Evolutionary conservation across 2,113 vertebrate species (phyloP).

Genomic region (Rissa tridactyla): DNA sequence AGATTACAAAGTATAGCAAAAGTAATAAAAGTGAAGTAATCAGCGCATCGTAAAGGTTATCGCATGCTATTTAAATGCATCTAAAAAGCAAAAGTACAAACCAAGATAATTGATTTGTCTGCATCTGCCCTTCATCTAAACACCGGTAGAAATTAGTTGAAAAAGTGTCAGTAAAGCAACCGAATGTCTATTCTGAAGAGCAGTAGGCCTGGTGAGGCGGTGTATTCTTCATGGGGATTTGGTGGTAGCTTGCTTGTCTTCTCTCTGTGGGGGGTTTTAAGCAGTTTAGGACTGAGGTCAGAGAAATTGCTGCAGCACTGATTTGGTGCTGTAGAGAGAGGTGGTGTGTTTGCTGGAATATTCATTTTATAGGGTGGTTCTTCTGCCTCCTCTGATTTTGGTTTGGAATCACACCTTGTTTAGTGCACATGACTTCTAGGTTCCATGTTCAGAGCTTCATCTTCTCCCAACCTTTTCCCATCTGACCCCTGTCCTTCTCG

Average conservation of each 20-base stretch:
- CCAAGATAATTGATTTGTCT: neutral
- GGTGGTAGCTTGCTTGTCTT: neutral
- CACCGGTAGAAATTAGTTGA: neutral
- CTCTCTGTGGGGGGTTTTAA: neutral
- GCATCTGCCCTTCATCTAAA: neutral
- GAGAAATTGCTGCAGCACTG: neutral
- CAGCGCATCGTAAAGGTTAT: fast-evolving
- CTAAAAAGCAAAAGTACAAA: neutral
- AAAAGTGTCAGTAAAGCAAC: neutral
- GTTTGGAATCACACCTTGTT: neutral
- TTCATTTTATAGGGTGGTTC: neutral
- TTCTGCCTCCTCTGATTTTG: neutral
- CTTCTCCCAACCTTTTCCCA: neutral
- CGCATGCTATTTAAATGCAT: neutral
- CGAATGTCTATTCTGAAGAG: neutral
- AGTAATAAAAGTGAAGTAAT: neutral
- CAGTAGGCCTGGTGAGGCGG: fast-evolving
- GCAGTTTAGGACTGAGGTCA: neutral
- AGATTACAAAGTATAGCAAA: neutral
- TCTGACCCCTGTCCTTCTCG: neutral
- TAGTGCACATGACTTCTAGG: neutral
- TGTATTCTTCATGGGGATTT: neutral
- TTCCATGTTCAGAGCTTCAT: neutral
- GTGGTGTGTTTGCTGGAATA: fast-evolving
- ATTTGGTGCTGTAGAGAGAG: neutral